A percentile compares a stretch with the other conserved stretches of the same genome.
These are phyloP conservation scores for Myotis vivesi DNA, from an alignment of 2,797 vertebrate species.

Conservation along the genomic window DNA sequence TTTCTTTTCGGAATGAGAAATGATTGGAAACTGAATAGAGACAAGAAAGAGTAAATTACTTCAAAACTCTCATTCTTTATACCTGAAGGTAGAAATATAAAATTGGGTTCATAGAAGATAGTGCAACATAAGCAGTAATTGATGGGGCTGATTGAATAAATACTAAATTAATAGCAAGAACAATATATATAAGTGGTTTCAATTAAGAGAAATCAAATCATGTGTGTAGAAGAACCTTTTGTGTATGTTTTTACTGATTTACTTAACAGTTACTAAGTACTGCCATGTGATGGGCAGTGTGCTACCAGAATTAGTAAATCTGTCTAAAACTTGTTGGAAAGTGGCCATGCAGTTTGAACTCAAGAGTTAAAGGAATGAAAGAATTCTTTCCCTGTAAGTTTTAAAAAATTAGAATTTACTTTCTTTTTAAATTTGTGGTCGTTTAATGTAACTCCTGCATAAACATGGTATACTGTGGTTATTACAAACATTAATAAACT, in stretches of 20 bases:
- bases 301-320: neutral
- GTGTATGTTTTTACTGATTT: neutral
- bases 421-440: neutral
- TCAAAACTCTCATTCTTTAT: neutral
- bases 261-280: neutral
- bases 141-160: neutral
- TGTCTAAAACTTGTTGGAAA: neutral
- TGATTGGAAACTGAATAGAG: neutral
- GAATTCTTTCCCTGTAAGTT: neutral
- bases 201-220: neutral
- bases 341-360: neutral
- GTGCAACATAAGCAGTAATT: neutral
- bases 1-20: neutral
- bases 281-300: neutral
- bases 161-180: conserved; percentile 7
- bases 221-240: neutral
- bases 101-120: conserved; percentile 7
- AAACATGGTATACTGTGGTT: neutral
- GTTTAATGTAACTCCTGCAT: conserved; percentile 20
- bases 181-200: neutral
- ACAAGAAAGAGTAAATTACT: neutral
- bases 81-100: neutral
- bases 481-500: conserved; percentile 23
- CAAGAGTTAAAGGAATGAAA: neutral
- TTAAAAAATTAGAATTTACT: neutral